Base-by-base conservation (phyloP, 2,888 invertebrate genomes). In the Sesia bembeciformis region DNA sequence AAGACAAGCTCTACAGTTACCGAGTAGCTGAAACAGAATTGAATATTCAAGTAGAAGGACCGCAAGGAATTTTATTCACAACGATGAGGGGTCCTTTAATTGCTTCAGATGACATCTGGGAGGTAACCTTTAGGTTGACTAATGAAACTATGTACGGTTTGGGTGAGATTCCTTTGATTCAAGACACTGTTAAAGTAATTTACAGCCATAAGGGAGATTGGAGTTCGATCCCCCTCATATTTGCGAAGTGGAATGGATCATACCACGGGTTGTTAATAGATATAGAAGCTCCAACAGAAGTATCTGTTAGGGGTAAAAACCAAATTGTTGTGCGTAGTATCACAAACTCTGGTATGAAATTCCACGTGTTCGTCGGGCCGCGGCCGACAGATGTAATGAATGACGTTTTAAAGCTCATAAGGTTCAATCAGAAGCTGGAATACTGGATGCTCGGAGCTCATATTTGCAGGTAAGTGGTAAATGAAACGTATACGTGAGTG, bases 101-200 rank as follows among this genome's bases (percentile, higher is more conserved):
- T 57, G 90, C 91, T 3, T 90, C 92, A 0, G 74, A 91, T 39
- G 78, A 88, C 50, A 93, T 92, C 62, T 92, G 92, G 91, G 93
- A 93, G 70, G 84, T 92, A 64, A 80, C 90, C 0, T 81, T 93
- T 23, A 85, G 82, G 59, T 62, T 93, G 40, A 90, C 90, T 0
- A 78, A 90, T 38, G 84, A 87, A 54, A 72, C 81, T 0, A 78
- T 93, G 65, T 92, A 89, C 58, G 93, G 93, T 0, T 72, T 93
- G 3, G 92, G 91, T 38, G 84, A 90, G 63, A 76, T 91, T 54
- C 83, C 87, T 7, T 60, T 91, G 0, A 74, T 58, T 53, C 60
- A 60, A 46, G 74, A 73, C 8, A 78, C 75, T 0, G 70, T 71
- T 0, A 88, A 85, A 69, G 60, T 85, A 0, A 66, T 92, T 55